Percentiles rank a stretch among this genome's conserved stretches.
Evolutionary conservation across 1,140 invertebrate genomes (phyloP).

Genomic region (Drosophila repletoides): DNA sequence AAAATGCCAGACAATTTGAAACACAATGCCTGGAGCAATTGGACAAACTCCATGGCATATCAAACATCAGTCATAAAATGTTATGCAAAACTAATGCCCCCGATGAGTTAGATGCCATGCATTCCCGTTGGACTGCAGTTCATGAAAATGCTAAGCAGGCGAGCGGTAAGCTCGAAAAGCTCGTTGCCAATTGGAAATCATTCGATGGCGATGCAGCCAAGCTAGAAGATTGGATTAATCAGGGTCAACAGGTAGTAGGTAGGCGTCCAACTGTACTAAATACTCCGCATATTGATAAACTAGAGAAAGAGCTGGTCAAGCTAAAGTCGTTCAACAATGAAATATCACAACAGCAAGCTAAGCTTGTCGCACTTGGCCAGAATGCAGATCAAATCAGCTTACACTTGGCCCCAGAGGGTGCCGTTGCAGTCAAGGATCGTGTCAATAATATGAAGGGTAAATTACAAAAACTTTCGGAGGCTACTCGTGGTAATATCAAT

Average conservation of each 20-base stretch:
- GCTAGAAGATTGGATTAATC: constrained; percentile 88
- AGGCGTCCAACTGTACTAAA: constrained; percentile 85
- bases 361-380: constrained; percentile 90
- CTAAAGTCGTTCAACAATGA: constrained; percentile 91
- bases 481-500: constrained; percentile 89
- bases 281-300: constrained; percentile 87
- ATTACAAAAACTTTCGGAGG: constrained; percentile 88
- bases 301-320: constrained; percentile 88
- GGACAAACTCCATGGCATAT: constrained; percentile 88
- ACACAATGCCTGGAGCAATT: constrained; percentile 90
- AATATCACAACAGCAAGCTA: constrained; percentile 91
- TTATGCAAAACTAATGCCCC: constrained; percentile 88
- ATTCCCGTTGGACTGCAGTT: constrained; percentile 90
- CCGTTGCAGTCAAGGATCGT: constrained; percentile 87
- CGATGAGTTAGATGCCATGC: constrained; percentile 91
- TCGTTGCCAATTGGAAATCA: constrained; percentile 91
- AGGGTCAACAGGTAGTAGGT: constrained; percentile 85
- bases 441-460: constrained; percentile 89
- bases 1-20: constrained; percentile 87
- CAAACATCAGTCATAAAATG: constrained; percentile 88
- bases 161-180: constrained; percentile 89
- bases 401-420: constrained; percentile 89
- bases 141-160: constrained; percentile 89
- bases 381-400: constrained; percentile 90
- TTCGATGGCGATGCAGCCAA: constrained; percentile 89